Base-by-base conservation (phyloP, 2,888 invertebrate species). In the Amiota mariae region DNA sequence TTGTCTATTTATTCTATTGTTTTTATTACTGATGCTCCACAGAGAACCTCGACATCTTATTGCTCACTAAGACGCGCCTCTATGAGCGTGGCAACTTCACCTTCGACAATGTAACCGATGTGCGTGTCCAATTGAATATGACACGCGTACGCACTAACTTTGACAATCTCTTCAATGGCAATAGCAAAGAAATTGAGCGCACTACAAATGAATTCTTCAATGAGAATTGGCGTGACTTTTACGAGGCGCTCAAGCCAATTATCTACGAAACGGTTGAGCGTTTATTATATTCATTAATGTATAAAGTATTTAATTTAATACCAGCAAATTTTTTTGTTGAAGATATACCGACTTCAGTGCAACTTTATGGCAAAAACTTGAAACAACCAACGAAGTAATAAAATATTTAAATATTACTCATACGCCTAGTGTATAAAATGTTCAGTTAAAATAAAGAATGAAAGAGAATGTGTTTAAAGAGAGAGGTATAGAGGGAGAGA, bases 161-260 rank as follows among this genome's bases (percentile, higher is more conserved):
- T 92, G 92, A 93, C 75, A 94, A 94, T 88, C 89, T 94, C 51
- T 94, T 94, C 84, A 85, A 85, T 86, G 87, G 87, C 11, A 81
- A 80, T 54, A 85, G 82, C 68, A 79, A 80, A 54, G 84, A 85
- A 15, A 78, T 86, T 18, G 94, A 94, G 91, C 93, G 93, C 72
- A 93, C 93, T 79, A 94, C 94, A 3, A 94, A 94, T 84, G 91
- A 92, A 18, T 94, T 94, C 85, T 90, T 94, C 76, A 94, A 94
- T 85, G 92, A 92, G 15, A 94, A 94, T 85, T 94, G 94, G 94
- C 91, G 92, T 20, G 92, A 93, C 72, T 93, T 94, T 0, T 92
- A 93, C 0, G 94, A 94, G 84, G 93, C 94, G 2, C 88, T 94
- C 51, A 91, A 93, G 79, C 94, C 94, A 48, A 92, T 94, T 77